A percentile compares a stretch with the other conserved stretches of the same genome.
phyloP scores from a whole-genome alignment of 2,113 vertebrate genomes.

The human region DNA sequence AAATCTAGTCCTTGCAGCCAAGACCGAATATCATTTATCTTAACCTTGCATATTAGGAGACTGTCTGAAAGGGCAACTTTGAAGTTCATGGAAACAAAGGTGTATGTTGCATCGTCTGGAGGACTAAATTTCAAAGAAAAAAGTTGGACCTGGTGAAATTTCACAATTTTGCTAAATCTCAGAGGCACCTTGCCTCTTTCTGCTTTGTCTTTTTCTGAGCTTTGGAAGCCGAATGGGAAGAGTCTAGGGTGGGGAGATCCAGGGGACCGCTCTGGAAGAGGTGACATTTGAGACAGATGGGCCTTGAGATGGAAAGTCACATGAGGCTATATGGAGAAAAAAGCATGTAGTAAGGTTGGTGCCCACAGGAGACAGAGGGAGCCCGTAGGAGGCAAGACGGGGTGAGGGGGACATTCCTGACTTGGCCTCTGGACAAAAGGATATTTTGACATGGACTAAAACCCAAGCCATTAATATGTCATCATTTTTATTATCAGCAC shows the following conservation, averaged over 20 bases:
- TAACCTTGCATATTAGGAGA: not conserved
- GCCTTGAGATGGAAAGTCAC: not conserved
- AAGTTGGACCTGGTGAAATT: not conserved
- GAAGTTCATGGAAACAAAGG: conserved; percentile 35
- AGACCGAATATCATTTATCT: conserved; percentile 50
- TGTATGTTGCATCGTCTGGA: not conserved
- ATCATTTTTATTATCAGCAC: not conserved
- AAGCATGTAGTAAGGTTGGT: not conserved
- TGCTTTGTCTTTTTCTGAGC: not conserved
- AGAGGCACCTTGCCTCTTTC: not conserved
- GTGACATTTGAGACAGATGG: not conserved
- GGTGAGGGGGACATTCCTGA: not conserved
- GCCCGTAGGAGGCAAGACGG: not conserved
- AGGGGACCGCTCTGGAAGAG: not conserved
- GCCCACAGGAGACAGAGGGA: not conserved
- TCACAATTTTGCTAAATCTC: not conserved
- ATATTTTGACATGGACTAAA: conserved; percentile 22
- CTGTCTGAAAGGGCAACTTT: conserved; percentile 42
- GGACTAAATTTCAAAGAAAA: conserved; percentile 10
- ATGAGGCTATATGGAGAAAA: not conserved
- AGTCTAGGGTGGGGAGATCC: not conserved
- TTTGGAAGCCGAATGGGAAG: not conserved
- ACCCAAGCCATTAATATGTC: not conserved
- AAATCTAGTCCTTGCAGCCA: conserved; percentile 60
- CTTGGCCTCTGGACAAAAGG: not conserved